Conservation (phyloP, 2,888 invertebrate genomes). For the Ichneumoninae sp. region DNA sequence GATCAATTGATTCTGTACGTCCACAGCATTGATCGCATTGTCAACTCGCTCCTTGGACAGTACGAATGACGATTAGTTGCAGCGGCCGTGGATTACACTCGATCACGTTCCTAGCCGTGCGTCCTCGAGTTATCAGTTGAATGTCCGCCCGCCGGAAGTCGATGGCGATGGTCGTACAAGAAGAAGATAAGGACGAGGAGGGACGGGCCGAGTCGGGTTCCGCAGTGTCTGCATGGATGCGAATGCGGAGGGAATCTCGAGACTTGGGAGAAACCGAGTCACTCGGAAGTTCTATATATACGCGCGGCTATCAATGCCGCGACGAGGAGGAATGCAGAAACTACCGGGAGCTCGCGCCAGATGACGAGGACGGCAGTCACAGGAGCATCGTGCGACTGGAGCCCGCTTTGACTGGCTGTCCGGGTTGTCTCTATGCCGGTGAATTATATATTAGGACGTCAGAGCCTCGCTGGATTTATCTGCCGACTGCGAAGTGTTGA, state of each 20-base stretch:
- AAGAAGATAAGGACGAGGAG: not conserved
- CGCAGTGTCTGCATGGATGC: not conserved
- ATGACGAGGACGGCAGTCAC: conserved; percentile 11
- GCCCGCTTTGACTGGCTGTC: conserved; percentile 1
- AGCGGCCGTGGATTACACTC: not conserved
- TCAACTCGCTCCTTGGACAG: not conserved
- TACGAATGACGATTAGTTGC: not conserved
- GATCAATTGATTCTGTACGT: not conserved
- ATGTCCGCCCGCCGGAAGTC: not conserved
- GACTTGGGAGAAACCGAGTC: conserved; percentile 8
- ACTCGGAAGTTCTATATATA: conserved; percentile 14
- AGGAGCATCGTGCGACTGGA: not conserved
- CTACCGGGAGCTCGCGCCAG: not conserved
- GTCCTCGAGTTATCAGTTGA: not conserved
- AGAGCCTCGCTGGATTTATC: conserved; percentile 5
- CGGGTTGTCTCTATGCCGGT: not conserved
- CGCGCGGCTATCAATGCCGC: conserved; percentile 29
- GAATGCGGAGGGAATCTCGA: conserved; percentile 1
- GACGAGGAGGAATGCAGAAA: conserved; percentile 12
- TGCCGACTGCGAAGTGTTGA: conserved; percentile 26
- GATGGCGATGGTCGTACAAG: not conserved
- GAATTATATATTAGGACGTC: conserved; percentile 23
- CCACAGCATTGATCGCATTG: not conserved
- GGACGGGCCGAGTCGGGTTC: not conserved
- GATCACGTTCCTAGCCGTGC: not conserved